Base-by-base conservation (phyloP, 2,113 vertebrate species). In the Boulengeromyrus knoepffleri region DNA sequence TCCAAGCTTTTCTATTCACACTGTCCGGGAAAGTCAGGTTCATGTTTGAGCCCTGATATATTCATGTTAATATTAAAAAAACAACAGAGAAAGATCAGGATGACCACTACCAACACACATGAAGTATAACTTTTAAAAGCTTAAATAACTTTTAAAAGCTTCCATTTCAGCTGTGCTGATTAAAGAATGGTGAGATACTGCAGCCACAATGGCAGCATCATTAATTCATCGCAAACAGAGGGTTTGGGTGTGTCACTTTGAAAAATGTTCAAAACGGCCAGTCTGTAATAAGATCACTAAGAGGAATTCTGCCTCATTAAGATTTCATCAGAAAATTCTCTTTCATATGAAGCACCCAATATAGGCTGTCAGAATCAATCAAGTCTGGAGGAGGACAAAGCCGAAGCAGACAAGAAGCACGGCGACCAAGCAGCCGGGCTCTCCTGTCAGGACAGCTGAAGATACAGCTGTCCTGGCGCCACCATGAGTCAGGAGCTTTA, bases 151-250 rank as follows among this genome's bases (percentile, higher is more conserved):
- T 95, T 94, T 95, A 95, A 95, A 94, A 92, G 93, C 94, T 92
- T 95, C 94, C 93, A 94, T 95, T 95, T 95, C 92, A 93, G 91
- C 90, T 85, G 90, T 91, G 92, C 94, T 96, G 96, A 97, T 96
- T 96, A 96, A 96, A 97, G 96, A 97, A 97, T 95, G 96, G 66
- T 95, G 95, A 95, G 96, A 97, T 96, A 97, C 96, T 96, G 95
- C 96, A 96, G 95, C 97, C 96, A 97, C 96, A 97, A 96, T 96
- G 83, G 94, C 95, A 94, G 95, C 95, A 97, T 97, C 96, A 97
- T 96, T 97, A 97, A 97, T 97, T 97, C 97, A 98, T 95, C 94
- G 96, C 96, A 97, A 97, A 98, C 97, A 97, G 96, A 96, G 95
- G 96, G 96, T 97, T 97, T 97, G 96, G 95, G 96, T 95, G 96